Percentiles rank a stretch among this genome's conserved stretches.
Evolutionary conservation across 1,140 invertebrate genomes (phyloP).

Genomic region (Macrobrachium rosenbergii): DNA sequence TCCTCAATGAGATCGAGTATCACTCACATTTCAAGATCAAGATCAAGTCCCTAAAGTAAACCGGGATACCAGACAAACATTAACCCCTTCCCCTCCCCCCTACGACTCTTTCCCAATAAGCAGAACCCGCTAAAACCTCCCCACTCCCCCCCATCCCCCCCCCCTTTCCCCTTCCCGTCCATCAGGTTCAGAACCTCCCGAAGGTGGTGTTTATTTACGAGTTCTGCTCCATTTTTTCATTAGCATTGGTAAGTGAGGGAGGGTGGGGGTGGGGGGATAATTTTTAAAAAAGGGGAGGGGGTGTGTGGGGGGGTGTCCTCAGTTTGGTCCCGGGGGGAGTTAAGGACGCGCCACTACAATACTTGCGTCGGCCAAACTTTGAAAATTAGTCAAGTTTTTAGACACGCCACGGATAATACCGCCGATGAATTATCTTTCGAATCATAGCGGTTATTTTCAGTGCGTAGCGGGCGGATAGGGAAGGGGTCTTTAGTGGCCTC

Average conservation of each 20-base stretch:
- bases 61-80: no score
- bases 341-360: conserved; percentile 34
- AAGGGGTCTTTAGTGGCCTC: background rate
- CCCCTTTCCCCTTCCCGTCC: background rate
- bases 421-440: conserved; percentile 47
- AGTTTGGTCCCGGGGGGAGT: background rate
- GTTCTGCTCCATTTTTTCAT: conserved; percentile 47
- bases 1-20: no score
- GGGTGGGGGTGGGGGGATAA: background rate
- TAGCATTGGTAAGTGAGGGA: conserved; percentile 51
- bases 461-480: background rate
- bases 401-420: conserved; percentile 55
- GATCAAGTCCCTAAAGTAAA: no score
- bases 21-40: no score
- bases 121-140: background rate
- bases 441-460: conserved; percentile 52
- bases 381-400: conserved; percentile 59
- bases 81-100: no score
- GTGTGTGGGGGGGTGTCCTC: background rate
- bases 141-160: background rate
- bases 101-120: background rate
- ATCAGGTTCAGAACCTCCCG: no score
- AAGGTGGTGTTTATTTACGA: conserved; percentile 25
- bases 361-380: conserved; percentile 50
- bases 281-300: background rate